A percentile compares a stretch with the other conserved stretches of the same genome.
These are phyloP conservation scores for Trematocara variabile DNA, from an alignment of 2,113 vertebrate genomes.

Conservation along the genomic window DNA sequence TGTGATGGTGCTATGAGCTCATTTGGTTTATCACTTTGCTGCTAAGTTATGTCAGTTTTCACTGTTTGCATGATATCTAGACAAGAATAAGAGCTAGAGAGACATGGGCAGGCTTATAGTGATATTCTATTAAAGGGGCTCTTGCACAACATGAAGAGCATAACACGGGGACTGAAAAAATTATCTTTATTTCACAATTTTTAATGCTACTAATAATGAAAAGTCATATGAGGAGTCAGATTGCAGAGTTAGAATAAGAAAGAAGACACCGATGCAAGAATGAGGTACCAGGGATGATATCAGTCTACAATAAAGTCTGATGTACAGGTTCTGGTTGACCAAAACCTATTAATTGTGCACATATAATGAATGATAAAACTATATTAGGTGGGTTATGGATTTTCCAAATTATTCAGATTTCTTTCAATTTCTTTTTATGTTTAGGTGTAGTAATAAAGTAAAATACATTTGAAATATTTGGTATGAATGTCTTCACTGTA, in stretches of 20 bases:
- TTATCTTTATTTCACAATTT: background rate
- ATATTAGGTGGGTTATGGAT: background rate
- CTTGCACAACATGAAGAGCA: background rate
- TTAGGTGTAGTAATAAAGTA: background rate
- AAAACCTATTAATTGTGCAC: background rate
- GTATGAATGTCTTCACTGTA: background rate
- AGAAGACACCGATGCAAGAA: background rate
- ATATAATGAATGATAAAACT: background rate
- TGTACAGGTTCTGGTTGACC: background rate
- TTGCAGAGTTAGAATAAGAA: background rate
- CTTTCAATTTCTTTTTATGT: background rate
- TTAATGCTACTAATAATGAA: background rate
- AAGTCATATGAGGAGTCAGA: background rate
- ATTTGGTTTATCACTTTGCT: background rate
- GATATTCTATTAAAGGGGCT: background rate
- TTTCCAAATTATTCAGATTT: background rate
- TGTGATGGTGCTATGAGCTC: background rate
- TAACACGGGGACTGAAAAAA: background rate
- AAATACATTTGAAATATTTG: background rate
- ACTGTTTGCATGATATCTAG: background rate
- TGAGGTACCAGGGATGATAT: background rate
- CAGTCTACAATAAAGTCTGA: background rate
- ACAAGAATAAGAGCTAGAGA: background rate
- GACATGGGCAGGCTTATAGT: background rate
- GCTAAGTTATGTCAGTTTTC: slow-evolving; percentile 1